phyloP scores from a whole-genome alignment of 2,888 invertebrate species.

The Coleophora deauratella region DNA sequence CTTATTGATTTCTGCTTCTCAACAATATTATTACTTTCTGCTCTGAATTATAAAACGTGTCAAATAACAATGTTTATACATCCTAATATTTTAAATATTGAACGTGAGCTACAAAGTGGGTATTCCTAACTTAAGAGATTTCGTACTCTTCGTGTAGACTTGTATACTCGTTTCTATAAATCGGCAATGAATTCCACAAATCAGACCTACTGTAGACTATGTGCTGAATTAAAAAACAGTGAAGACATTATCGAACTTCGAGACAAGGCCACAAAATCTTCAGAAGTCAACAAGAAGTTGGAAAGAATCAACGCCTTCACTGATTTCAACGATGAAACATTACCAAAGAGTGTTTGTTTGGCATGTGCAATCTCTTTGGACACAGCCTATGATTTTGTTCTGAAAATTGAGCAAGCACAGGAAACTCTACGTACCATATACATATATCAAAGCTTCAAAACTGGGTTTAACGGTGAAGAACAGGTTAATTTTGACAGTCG shows the following conservation, averaged over 20 bases:
- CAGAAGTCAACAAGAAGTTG: constrained; percentile 34
- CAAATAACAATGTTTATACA: too few relatives aligned
- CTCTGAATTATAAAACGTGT: too few relatives aligned
- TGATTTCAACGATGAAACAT: constrained; percentile 26
- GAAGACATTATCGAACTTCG: constrained; percentile 34
- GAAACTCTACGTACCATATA: constrained; percentile 24
- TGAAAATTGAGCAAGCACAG: constrained; percentile 40
- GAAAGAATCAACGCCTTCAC: constrained; percentile 30
- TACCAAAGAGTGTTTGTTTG: constrained; percentile 45
- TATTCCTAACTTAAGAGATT: too few relatives aligned
- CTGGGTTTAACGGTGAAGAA: neutral
- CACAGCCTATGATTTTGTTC: constrained; percentile 38
- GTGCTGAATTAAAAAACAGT: constrained; percentile 36
- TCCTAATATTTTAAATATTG: too few relatives aligned
- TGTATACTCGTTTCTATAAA: too few relatives aligned
- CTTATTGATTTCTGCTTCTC: too few relatives aligned
- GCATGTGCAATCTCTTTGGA: constrained; percentile 35
- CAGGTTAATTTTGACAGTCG: too few relatives aligned
- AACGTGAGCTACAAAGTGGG: too few relatives aligned
- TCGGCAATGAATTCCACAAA: constrained; percentile 24
- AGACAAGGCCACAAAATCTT: constrained; percentile 22
- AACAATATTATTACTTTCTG: too few relatives aligned
- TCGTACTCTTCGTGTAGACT: too few relatives aligned
- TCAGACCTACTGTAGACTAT: constrained; percentile 33
- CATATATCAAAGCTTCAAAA: constrained; percentile 14